These are phyloP conservation scores for Trogon surrucura DNA, from an alignment of 2,113 vertebrate species.

Conservation along the genomic window DNA sequence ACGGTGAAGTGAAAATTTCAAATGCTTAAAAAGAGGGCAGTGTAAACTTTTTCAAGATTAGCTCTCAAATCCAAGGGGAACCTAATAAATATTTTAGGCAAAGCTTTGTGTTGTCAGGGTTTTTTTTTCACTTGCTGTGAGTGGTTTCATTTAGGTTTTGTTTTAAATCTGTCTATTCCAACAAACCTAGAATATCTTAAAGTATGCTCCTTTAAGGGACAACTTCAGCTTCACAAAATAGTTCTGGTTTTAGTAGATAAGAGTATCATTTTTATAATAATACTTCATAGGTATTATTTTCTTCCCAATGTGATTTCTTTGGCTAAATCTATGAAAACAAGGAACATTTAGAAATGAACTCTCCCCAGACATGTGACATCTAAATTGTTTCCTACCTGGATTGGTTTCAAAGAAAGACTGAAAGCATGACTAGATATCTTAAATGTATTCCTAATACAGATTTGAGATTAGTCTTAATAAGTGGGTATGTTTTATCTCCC, in stretches of 20 bases:
- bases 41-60: neutral
- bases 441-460: neutral
- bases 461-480: neutral
- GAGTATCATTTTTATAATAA: neutral
- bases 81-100: neutral
- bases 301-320: neutral
- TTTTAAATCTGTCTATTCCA: neutral
- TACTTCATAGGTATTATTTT: neutral
- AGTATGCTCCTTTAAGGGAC: neutral
- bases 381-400: neutral
- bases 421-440: neutral
- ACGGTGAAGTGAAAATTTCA: neutral
- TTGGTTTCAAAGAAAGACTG: neutral
- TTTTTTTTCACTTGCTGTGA: neutral
- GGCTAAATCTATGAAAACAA: neutral
- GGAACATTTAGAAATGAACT: neutral
- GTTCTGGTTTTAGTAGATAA: neutral
- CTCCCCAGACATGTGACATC: neutral
- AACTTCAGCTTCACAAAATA: neutral
- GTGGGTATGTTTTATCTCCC: neutral
- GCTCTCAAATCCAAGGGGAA: neutral
- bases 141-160: rapidly evolving
- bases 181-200: neutral
- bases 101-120: neutral
- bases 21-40: neutral